Percentiles rank a stretch among this genome's conserved stretches.
phyloP scores from a whole-genome alignment of 2,797 vertebrate genomes.

The Sphaeramia orbicularis region DNA sequence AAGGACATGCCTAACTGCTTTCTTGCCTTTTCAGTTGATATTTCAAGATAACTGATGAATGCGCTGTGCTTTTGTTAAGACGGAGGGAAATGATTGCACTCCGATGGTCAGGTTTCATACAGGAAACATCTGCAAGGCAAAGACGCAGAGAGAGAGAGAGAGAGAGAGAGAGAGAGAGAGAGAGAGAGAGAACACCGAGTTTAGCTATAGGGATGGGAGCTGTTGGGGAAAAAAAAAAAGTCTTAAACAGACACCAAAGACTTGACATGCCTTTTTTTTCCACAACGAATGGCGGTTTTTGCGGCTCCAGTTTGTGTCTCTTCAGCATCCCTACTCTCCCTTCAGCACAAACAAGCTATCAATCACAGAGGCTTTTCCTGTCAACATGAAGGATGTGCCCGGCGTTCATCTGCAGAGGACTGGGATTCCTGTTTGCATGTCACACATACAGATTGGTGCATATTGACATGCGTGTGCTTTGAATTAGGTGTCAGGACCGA shows the following conservation, averaged over 20 bases:
- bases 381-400: conserved; percentile 54
- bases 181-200: too few species aligned
- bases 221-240: conserved; percentile 19
- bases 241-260: conserved; percentile 68
- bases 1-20: conserved; percentile 50
- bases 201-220: not conserved
- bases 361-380: conserved; percentile 56
- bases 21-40: conserved; percentile 52
- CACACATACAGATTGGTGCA: conserved; percentile 45
- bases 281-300: conserved; percentile 53
- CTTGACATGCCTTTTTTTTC: conserved; percentile 59
- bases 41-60: conserved; percentile 38
- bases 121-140: conserved; percentile 41
- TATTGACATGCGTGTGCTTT: conserved; percentile 55
- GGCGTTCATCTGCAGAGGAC: conserved; percentile 45
- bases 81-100: conserved; percentile 45
- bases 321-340: conserved; percentile 31
- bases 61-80: conserved; percentile 36
- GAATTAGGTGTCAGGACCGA: conserved; percentile 39
- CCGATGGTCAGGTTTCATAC: conserved; percentile 44
- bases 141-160: not conserved
- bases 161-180: too few species aligned
- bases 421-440: conserved; percentile 62
- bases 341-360: conserved; percentile 67
- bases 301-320: conserved; percentile 34